Conservation (phyloP, 2,113 vertebrate genomes). For the Mesitornis unicolor region DNA sequence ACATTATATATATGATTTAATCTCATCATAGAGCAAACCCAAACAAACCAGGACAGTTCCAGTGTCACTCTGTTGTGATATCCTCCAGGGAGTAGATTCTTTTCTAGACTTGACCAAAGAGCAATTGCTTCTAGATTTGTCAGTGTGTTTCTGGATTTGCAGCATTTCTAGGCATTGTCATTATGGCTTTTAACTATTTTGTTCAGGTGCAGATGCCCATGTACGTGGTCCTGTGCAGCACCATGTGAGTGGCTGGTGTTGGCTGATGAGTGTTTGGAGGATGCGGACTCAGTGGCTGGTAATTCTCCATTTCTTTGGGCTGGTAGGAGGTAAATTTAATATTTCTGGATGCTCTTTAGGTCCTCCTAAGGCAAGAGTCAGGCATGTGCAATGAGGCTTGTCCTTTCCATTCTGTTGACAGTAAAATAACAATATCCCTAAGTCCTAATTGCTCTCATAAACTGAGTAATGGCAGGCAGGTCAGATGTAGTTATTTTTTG, state of each 20-base stretch:
- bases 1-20: not conserved
- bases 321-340: not conserved
- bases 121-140: not conserved
- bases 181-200: not conserved
- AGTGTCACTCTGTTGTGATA: not conserved
- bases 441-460: not conserved
- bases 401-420: not conserved
- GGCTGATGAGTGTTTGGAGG: not conserved
- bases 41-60: not conserved
- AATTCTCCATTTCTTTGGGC: not conserved
- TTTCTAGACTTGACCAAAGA: not conserved
- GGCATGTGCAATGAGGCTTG: not conserved
- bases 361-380: not conserved
- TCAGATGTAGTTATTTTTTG: not conserved
- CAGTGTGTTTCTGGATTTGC: not conserved
- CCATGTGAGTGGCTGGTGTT: not conserved
- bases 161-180: not conserved
- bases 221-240: fast-evolving
- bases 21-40: not conserved
- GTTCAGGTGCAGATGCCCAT: not conserved
- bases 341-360: not conserved
- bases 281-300: not conserved
- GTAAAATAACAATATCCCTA: not conserved
- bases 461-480: not conserved
- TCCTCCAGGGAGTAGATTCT: not conserved